Conservation (phyloP, 1,140 invertebrate species). For the Eurytemora carolleeae region DNA sequence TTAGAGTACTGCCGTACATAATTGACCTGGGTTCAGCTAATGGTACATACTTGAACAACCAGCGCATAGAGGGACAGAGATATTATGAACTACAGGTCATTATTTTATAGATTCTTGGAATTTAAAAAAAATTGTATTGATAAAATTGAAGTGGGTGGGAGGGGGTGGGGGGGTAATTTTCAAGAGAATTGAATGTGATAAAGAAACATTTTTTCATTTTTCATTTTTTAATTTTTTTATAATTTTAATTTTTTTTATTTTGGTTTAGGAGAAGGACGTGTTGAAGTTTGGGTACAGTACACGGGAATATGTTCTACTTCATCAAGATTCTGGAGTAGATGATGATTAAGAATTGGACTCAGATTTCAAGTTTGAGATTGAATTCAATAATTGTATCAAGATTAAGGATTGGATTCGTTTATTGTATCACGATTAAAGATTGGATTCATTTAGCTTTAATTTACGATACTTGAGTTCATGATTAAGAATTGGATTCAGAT, state of each 20-base stretch:
- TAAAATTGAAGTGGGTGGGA: background rate
- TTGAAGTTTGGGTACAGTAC: conserved; percentile 92
- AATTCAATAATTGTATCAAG: too few species aligned
- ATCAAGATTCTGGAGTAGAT: conserved; percentile 77
- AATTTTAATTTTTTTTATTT: background rate
- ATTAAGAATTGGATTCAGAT: too few species aligned
- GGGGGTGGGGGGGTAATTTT: background rate
- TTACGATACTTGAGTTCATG: too few species aligned
- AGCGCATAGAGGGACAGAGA: conserved; percentile 65
- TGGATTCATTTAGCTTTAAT: too few species aligned
- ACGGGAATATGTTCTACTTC: conserved; percentile 82
- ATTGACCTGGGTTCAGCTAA: conserved; percentile 96
- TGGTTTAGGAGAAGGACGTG: conserved; percentile 46
- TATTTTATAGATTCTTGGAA: conserved; percentile 36
- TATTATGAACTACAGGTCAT: conserved; percentile 58
- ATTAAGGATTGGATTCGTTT: too few species aligned
- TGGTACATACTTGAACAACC: conserved; percentile 88
- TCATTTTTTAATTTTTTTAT: background rate
- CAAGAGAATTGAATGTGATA: background rate
- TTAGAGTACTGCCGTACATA: conserved; percentile 82
- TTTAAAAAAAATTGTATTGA: background rate
- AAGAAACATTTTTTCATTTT: background rate
- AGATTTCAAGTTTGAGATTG: too few species aligned
- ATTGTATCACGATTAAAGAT: too few species aligned
- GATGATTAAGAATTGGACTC: too few species aligned